A percentile compares a stretch with the other conserved stretches of the same genome.
Evolutionary conservation across 2,888 invertebrate genomes (phyloP).

Genomic region (Pterobdella sp.): DNA sequence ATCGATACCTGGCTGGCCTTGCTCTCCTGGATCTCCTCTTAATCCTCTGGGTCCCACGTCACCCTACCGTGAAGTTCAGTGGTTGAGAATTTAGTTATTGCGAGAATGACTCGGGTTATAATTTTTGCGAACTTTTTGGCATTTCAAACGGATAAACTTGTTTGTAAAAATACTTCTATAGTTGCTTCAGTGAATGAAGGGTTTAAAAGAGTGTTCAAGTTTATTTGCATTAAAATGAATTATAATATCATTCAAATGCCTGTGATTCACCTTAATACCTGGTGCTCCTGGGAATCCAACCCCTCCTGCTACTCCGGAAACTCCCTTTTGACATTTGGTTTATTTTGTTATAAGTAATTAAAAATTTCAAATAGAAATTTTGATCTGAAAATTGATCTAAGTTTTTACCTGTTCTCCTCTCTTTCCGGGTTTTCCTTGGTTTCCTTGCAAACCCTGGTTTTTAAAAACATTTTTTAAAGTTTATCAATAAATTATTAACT

Average conservation of each 20-base stretch:
- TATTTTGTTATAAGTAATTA: not conserved
- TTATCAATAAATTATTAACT: not conserved
- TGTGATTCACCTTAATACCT: slow-evolving; percentile 34
- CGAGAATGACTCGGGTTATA: no score
- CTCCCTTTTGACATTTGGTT: slow-evolving; percentile 27
- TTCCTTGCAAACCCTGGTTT: slow-evolving; percentile 28
- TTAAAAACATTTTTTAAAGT: not conserved
- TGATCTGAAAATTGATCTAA: not conserved
- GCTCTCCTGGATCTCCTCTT: slow-evolving; percentile 58
- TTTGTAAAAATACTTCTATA: no score
- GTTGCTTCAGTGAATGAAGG: no score
- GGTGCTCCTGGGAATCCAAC: slow-evolving; percentile 33
- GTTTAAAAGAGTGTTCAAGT: not conserved
- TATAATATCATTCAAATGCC: not conserved
- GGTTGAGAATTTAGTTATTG: not conserved
- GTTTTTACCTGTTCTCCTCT: slow-evolving; percentile 31
- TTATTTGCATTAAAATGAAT: not conserved
- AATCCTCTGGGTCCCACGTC: slow-evolving; percentile 34
- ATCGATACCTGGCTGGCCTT: slow-evolving; percentile 34
- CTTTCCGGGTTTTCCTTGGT: slow-evolving; percentile 28
- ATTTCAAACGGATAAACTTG: not conserved
- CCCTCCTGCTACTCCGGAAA: slow-evolving; percentile 29
- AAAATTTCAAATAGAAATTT: not conserved
- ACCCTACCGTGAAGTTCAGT: slow-evolving; percentile 21
- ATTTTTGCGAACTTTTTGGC: no score